phyloP scores from a whole-genome alignment of 2,888 invertebrate species.

The Ptilodon capucinus region DNA sequence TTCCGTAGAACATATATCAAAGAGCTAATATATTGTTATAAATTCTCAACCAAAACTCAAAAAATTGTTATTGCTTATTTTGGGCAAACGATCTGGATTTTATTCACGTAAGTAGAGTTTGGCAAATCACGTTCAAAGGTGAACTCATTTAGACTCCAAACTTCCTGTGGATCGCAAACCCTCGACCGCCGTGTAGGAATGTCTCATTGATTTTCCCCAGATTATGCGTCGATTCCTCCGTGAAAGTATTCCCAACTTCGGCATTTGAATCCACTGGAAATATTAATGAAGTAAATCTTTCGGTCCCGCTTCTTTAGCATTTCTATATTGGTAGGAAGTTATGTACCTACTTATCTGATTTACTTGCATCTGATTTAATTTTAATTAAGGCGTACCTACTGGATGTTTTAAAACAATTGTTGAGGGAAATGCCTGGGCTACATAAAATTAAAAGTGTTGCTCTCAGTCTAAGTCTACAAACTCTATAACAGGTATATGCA shows the following conservation, averaged over 20 bases:
- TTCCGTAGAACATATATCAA: no score
- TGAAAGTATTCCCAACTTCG: slow-evolving; percentile 70
- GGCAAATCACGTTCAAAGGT: slow-evolving; percentile 46
- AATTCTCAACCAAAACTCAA: no score
- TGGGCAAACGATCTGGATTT: slow-evolving; percentile 13
- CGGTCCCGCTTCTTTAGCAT: slow-evolving; percentile 6
- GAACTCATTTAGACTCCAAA: slow-evolving; percentile 58
- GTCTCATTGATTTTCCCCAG: slow-evolving; percentile 62
- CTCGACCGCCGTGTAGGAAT: slow-evolving; percentile 62
- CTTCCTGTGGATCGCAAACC: slow-evolving; percentile 50
- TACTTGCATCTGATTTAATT: background rate
- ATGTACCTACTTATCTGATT: background rate
- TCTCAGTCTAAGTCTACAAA: no score
- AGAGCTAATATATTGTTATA: background rate
- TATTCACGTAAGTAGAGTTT: slow-evolving; percentile 20
- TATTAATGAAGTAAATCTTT: slow-evolving; percentile 67
- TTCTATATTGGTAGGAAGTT: no score
- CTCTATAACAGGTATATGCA: no score
- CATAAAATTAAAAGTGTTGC: no score
- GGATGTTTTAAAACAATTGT: background rate
- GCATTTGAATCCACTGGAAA: slow-evolving; percentile 60
- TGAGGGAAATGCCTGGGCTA: background rate
- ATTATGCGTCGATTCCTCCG: slow-evolving; percentile 56
- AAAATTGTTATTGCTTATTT: no score
- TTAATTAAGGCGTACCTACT: background rate